Percentiles rank a stretch among this genome's conserved stretches.
Evolutionary conservation across 2,797 vertebrate genomes (phyloP).

Genomic region (Hozukius guyotensis): DNA sequence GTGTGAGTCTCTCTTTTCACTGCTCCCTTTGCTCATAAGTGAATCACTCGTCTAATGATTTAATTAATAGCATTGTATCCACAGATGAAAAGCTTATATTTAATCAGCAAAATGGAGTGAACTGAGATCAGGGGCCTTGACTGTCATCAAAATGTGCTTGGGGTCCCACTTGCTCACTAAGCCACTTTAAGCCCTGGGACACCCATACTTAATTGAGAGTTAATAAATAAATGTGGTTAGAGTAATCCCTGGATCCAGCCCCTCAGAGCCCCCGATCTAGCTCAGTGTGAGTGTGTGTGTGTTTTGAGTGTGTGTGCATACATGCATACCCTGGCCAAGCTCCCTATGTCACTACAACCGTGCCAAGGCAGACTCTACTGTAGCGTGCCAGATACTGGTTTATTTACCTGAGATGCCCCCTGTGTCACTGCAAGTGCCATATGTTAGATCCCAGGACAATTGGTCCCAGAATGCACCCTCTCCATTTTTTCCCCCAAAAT

Average conservation of each 20-base stretch:
- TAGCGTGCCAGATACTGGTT: constrained; percentile 84
- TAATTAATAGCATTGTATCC: constrained; percentile 89
- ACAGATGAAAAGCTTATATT: constrained; percentile 85
- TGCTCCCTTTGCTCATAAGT: constrained; percentile 80
- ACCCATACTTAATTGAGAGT: constrained; percentile 83
- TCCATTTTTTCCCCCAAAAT: background rate
- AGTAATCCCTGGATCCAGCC: constrained; percentile 79
- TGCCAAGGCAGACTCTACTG: constrained; percentile 80
- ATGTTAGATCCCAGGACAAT: constrained; percentile 82
- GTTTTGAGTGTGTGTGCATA: constrained; percentile 17
- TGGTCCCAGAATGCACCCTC: constrained; percentile 40
- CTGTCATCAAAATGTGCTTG: constrained; percentile 80
- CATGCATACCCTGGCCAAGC: constrained; percentile 58
- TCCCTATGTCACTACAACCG: constrained; percentile 69
- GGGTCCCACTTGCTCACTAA: constrained; percentile 76
- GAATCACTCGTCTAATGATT: constrained; percentile 85
- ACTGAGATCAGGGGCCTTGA: constrained; percentile 77
- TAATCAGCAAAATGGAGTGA: constrained; percentile 84
- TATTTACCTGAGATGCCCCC: constrained; percentile 86
- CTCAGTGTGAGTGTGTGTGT: constrained; percentile 19
- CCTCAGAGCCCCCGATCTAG: constrained; percentile 61
- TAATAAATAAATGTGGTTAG: constrained; percentile 85
- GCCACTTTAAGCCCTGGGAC: constrained; percentile 77
- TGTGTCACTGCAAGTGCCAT: constrained; percentile 83
- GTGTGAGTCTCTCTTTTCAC: constrained; percentile 73